Conservation (phyloP, 2,113 vertebrate genomes). For the Rhinogobius similis region DNA sequence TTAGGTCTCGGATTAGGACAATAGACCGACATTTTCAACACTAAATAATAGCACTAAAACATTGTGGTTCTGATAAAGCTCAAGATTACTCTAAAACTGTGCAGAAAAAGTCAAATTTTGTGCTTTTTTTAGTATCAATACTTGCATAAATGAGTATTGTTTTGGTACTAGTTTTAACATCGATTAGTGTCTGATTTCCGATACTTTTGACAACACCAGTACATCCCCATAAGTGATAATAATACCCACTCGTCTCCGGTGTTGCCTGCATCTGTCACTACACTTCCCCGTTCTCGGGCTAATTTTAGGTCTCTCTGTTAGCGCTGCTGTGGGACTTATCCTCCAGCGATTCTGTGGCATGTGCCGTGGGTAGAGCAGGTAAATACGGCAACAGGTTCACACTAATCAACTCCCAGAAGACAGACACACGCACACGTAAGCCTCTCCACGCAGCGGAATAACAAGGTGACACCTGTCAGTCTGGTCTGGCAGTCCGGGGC, state of each 20-base stretch:
- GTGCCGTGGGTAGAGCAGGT: slow-evolving; percentile 42
- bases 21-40: too few species aligned
- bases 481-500: slow-evolving; percentile 20
- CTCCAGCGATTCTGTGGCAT: slow-evolving; percentile 35
- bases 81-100: too few species aligned
- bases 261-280: slow-evolving; percentile 24
- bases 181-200: too few species aligned
- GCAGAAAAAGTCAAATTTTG: too few species aligned
- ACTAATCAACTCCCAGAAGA: slow-evolving; percentile 67
- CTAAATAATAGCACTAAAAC: too few species aligned
- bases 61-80: too few species aligned
- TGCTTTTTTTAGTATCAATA: too few species aligned
- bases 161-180: too few species aligned
- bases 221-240: too few species aligned
- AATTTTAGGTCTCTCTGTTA: slow-evolving; percentile 43
- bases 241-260: slow-evolving; percentile 28
- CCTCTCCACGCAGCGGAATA: slow-evolving; percentile 37
- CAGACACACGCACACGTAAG: background rate
- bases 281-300: slow-evolving; percentile 39
- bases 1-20: too few species aligned
- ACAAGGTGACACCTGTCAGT: slow-evolving; percentile 72
- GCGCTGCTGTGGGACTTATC: slow-evolving; percentile 22
- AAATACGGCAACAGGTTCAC: slow-evolving; percentile 53
- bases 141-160: too few species aligned
- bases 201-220: too few species aligned